Percentiles rank a stretch among this genome's conserved stretches.
phyloP scores from a whole-genome alignment of 2,888 invertebrate genomes.

The Ornithoptera alexandrae region DNA sequence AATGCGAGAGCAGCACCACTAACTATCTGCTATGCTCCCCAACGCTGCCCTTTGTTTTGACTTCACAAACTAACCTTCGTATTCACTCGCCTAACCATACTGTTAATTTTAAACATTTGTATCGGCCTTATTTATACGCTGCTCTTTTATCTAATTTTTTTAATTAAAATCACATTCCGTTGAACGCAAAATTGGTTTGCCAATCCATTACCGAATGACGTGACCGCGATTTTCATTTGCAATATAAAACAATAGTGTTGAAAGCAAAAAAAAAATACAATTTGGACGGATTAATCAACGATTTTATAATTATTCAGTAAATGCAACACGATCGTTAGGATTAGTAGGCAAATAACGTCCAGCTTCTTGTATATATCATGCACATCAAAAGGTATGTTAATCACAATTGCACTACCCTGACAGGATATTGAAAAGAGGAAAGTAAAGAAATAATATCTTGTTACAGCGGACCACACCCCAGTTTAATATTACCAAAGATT shows the following conservation, averaged over 20 bases:
- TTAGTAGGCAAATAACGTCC: too few relatives aligned
- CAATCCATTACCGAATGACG: neutral
- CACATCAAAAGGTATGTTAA: too few relatives aligned
- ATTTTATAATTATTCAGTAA: too few relatives aligned
- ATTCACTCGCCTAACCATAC: slow-evolving; percentile 54
- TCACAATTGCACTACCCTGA: too few relatives aligned
- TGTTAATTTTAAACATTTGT: slow-evolving; percentile 42
- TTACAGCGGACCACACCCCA: too few relatives aligned
- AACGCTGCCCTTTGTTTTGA: slow-evolving; percentile 76
- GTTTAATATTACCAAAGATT: too few relatives aligned
- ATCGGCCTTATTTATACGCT: slow-evolving; percentile 3
- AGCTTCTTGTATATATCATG: too few relatives aligned
- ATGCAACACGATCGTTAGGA: too few relatives aligned
- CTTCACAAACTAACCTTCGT: slow-evolving; percentile 61
- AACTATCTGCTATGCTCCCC: slow-evolving; percentile 61
- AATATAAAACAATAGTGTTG: slow-evolving; percentile 1
- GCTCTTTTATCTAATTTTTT: slow-evolving; percentile 1
- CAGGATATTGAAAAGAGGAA: too few relatives aligned
- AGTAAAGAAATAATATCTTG: too few relatives aligned
- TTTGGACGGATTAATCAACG: neutral
- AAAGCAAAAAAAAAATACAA: neutral
- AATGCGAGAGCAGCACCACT: slow-evolving; percentile 66
- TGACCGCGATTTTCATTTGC: slow-evolving; percentile 3
- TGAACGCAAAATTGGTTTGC: slow-evolving; percentile 2
- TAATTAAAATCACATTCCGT: slow-evolving; percentile 4